Base-by-base conservation (phyloP, 2,797 vertebrate species). In the Babyrousa celebensis region DNA sequence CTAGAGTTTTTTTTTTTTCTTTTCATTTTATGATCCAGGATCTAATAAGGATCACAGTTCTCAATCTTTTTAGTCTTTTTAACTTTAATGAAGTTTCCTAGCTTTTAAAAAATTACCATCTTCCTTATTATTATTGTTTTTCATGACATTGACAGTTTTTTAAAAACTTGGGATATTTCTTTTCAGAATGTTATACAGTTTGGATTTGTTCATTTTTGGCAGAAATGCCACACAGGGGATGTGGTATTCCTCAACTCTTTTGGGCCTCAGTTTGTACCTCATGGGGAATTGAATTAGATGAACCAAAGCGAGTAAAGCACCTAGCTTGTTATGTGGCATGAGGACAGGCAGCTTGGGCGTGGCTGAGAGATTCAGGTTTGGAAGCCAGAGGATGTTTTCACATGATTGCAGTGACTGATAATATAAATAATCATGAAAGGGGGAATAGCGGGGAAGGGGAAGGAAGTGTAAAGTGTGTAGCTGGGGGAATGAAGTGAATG, bases 11-110 rank as follows among this genome's bases (percentile, higher is more conserved):
- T 27, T n/a, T 36, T 36, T 43, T 48, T 52, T 36, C 0, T 29
- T 62, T 68, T 3, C 6, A 60, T 84, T 89, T 86, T 27, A 36
- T 52, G 56, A 86, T 65, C 36, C 16, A 40, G 25, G 5, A n/a
- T 90, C 56, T 85, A 88, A 48, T 52, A 84, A 91, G 60, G 62
- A 88, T 78, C 16, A 27, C 11, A 88, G 21, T 93, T 91, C 36
- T 89, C 29, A 36, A 40, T 90, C 62, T 75, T 94, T 85, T 83
- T 77, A 80, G 27, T 77, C 67, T 85, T 62, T 70, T 82, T 82
- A 56, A 87, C 29, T 80, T 75, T 52, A 68, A 93, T 85, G 56
- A 88, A 68, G 18, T 93, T 82, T 11, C 21, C 16, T 29, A 93
- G 32, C 20, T 95, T 94, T 60, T 60, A 15, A 52, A 74, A 68